A percentile compares a stretch with the other conserved stretches of the same genome.
These are phyloP conservation scores for Peromyscus nudipes DNA, from an alignment of 2,797 vertebrate species.

Conservation along the genomic window DNA sequence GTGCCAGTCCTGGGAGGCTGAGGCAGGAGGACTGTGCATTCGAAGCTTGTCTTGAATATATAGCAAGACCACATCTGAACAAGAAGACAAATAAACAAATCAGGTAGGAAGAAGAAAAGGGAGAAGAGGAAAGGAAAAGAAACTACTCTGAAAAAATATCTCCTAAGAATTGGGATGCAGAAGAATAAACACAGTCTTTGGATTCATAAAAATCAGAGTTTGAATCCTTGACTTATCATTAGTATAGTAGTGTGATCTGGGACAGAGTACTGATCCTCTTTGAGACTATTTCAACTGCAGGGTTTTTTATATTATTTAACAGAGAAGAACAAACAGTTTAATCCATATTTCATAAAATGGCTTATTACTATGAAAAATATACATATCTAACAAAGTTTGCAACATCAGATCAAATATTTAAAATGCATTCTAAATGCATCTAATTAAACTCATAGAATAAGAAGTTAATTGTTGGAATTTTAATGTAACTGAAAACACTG, in stretches of 20 bases:
- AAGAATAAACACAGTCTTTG: neutral
- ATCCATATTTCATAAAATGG: neutral
- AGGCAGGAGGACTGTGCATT: neutral
- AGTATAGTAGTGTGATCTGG: neutral
- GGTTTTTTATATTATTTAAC: neutral
- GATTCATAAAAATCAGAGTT: neutral
- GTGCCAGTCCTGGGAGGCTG: no score
- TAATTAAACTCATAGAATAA: constrained; percentile 21
- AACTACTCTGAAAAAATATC: neutral
- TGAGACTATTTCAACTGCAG: neutral
- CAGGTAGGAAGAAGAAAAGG: neutral
- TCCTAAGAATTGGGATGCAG: neutral
- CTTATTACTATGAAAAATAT: neutral
- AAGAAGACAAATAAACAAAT: neutral
- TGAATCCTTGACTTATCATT: neutral
- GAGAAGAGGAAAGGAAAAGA: neutral
- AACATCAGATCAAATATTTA: neutral
- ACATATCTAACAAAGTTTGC: neutral
- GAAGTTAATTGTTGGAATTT: neutral
- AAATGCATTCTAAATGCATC: neutral
- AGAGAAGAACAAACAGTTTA: neutral
- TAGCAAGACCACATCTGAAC: neutral
- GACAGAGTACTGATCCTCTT: neutral
- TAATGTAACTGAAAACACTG: neutral
- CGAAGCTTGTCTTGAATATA: neutral